Evolutionary conservation across 1,140 invertebrate species (phyloP), one percentile per base, ranked within the genome.

Genomic region (Elysia chlorotica): DNA sequence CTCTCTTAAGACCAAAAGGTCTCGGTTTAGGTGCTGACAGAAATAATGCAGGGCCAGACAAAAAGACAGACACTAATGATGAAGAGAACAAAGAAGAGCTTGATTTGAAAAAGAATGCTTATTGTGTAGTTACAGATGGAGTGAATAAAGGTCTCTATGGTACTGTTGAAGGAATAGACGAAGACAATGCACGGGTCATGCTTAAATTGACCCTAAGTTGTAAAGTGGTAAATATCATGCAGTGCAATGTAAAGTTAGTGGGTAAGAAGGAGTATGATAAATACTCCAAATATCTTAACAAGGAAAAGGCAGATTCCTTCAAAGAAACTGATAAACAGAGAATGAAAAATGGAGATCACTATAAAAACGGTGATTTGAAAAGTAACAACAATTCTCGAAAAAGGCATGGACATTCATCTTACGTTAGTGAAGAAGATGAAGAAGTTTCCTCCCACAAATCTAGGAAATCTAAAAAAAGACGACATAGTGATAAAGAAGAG

Each of bases 1-100:
- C 92, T 33, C 87, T 89, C 77, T 76, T 94, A 30, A 88, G 96
- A 74, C 95, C 96, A 0, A 96, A 94, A 89, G 96, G 96, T 4
- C 90, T 98, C 84, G 96, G 96, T 0, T 87, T 99, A 37, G 96
- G 96, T 2, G 96, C 95, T 30, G 93, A 86, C 61, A 80, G 78
- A 37, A 82, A 76, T 63, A 74, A 81, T 54, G 66, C 78, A 35
- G 31, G 74, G 36, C 69, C 72, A 21, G 69, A 73, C 2, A 81
- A 81, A 62, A 53, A 70, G n/a, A 67, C 71, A 17, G 71, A 71
- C n/a, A 74, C 76, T 30, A 63, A 80, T 2, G 79, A 81, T 3
- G 79, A 82, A 37, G 70, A 75, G 5, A 78, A 81, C 3, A 79
- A 82, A 37, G 70, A 75, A 4, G 25, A 75, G 4, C 62, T 85